Percentiles rank a stretch among this genome's conserved stretches.
Conservation (phyloP, 1,140 invertebrate genomes). For the Phocides pigmalion region DNA sequence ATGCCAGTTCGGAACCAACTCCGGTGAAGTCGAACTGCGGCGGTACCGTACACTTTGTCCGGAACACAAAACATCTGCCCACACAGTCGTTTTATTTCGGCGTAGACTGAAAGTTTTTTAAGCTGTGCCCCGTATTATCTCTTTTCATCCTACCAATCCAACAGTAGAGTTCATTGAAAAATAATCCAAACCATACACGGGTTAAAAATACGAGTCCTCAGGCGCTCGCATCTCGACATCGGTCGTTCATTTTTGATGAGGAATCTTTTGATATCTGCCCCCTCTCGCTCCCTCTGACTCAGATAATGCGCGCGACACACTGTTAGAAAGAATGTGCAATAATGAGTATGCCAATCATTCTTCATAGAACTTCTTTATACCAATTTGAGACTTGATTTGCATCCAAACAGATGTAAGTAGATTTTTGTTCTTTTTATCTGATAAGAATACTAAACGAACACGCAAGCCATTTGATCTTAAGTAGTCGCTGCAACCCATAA, state of each 20-base stretch:
- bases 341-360: too few species aligned
- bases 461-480: too few species aligned
- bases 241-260: conserved; percentile 76
- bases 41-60: conserved; percentile 20
- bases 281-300: conserved; percentile 47
- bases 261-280: conserved; percentile 73
- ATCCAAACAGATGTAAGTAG: too few species aligned
- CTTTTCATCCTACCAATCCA: conserved; percentile 48
- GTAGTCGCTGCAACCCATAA: too few species aligned
- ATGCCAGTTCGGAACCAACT: conserved; percentile 28
- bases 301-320: conserved; percentile 58
- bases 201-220: conserved; percentile 61
- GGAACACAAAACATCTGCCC: conserved; percentile 30
- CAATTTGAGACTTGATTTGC: too few species aligned
- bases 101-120: conserved; percentile 31
- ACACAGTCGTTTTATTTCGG: conserved; percentile 31
- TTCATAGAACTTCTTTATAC: too few species aligned
- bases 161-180: conserved; percentile 56
- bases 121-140: conserved; percentile 31
- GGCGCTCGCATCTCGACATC: conserved; percentile 63
- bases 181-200: conserved; percentile 59
- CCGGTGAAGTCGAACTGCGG: conserved; percentile 23
- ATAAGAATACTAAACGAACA: too few species aligned
- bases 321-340: not conserved
- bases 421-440: too few species aligned